Conservation (phyloP, 2,797 vertebrate genomes). For the Acipenser ruthenus region DNA sequence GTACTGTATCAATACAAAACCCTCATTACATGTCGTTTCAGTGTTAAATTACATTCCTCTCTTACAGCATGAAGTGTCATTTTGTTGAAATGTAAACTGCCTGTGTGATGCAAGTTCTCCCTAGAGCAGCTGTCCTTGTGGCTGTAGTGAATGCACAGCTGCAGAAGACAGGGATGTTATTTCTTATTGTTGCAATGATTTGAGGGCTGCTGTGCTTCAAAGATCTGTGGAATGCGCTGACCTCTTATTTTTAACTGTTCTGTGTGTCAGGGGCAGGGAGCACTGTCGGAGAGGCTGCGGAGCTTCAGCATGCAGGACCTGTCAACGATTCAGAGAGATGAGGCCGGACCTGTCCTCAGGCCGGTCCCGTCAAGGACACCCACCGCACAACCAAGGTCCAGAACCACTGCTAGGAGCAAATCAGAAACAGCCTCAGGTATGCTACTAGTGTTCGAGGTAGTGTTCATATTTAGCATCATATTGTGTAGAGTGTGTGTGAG, state of each 20-base stretch:
- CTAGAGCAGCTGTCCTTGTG: no score
- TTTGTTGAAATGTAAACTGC: no score
- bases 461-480: not conserved
- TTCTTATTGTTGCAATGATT: no score
- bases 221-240: not conserved
- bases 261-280: conserved; percentile 78
- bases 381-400: conserved; percentile 68
- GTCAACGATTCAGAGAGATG: conserved; percentile 77
- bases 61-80: no score
- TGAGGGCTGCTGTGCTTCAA: not conserved
- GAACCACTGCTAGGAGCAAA: conserved; percentile 76
- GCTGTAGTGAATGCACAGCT: no score
- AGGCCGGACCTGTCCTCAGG: conserved; percentile 31
- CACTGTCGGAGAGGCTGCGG: conserved; percentile 87
- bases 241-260: not conserved
- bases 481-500: not conserved
- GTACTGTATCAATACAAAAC: no score
- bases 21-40: no score
- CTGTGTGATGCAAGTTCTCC: no score
- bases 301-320: conserved; percentile 99
- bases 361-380: conserved; percentile 54
- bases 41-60: no score
- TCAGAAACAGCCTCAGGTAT: conserved; percentile 77
- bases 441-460: conserved; percentile 15
- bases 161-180: no score